Percentiles rank a stretch among this genome's conserved stretches.
Evolutionary conservation across 30 jellyfish, hydroid and myxozoan species (phyloP).

Genomic region (Morbakka virulenta): DNA sequence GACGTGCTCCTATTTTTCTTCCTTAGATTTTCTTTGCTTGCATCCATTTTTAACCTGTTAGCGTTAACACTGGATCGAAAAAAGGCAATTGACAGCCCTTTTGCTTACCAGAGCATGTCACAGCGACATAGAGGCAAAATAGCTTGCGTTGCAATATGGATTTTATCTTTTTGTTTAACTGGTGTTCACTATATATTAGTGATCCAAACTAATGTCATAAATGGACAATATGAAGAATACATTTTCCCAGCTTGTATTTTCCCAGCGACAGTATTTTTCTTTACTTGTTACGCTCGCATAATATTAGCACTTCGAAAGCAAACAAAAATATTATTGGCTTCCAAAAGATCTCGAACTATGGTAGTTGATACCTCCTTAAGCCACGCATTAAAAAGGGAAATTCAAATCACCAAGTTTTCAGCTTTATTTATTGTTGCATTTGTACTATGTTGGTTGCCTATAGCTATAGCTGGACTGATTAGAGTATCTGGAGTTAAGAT

Average conservation of each 20-base stretch:
- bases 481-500: not conserved
- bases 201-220: not conserved
- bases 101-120: constrained; percentile 14
- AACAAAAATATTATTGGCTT: not conserved
- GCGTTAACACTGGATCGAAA: constrained; percentile 53
- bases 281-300: not conserved
- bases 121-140: not conserved
- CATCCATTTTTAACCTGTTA: constrained; percentile 40
- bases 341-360: not conserved
- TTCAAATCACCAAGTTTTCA: constrained; percentile 40
- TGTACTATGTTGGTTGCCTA: constrained; percentile 63
- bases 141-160: constrained; percentile 18
- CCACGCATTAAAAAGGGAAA: constrained; percentile 26
- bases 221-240: not conserved
- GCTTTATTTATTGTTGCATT: constrained; percentile 33
- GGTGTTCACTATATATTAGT: not conserved
- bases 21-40: constrained; percentile 42
- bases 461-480: constrained; percentile 9
- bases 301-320: not conserved
- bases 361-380: not conserved
- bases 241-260: constrained; percentile 7
- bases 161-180: constrained; percentile 7
- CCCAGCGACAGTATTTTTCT: constrained; percentile 9
- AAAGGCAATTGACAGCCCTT: constrained; percentile 20
- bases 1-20: constrained; percentile 26